These are phyloP conservation scores for Stenchaetothrips biformis DNA, from an alignment of 2,888 invertebrate genomes.

Conservation along the genomic window DNA sequence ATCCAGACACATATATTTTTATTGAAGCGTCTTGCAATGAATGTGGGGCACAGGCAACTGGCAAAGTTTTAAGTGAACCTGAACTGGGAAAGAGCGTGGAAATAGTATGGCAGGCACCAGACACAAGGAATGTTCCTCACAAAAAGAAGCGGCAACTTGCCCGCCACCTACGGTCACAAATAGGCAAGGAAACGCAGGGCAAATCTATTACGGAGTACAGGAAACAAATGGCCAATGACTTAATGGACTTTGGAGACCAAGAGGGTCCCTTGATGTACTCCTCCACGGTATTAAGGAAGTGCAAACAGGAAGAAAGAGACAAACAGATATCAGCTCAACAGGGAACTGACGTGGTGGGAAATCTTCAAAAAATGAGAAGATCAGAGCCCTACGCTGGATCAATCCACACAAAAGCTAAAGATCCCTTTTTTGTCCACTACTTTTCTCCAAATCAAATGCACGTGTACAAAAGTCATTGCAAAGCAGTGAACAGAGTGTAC, in stretches of 20 bases:
- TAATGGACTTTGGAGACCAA: neutral
- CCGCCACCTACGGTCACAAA: neutral
- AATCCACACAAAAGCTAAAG: conserved; percentile 30
- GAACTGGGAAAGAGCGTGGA: neutral
- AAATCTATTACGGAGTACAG: neutral
- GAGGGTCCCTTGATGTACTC: neutral
- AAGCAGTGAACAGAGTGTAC: conserved; percentile 3
- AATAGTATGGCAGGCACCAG: neutral
- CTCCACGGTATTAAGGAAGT: neutral
- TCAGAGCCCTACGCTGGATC: conserved; percentile 29
- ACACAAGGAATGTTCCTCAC: neutral
- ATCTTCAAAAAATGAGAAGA: conserved; percentile 26
- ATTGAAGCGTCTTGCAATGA: neutral
- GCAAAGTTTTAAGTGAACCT: neutral
- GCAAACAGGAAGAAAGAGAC: neutral
- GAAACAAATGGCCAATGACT: neutral
- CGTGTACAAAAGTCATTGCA: conserved; percentile 28
- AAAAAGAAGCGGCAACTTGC: neutral
- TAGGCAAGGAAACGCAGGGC: neutral
- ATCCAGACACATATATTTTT: neutral
- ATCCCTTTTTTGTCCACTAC: conserved; percentile 33
- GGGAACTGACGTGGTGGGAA: neutral
- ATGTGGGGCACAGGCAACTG: neutral
- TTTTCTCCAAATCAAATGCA: conserved; percentile 31
- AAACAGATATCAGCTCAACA: neutral